Base-by-base conservation (phyloP, 2,888 invertebrate species). In the Prostheceraeus crozeri region DNA sequence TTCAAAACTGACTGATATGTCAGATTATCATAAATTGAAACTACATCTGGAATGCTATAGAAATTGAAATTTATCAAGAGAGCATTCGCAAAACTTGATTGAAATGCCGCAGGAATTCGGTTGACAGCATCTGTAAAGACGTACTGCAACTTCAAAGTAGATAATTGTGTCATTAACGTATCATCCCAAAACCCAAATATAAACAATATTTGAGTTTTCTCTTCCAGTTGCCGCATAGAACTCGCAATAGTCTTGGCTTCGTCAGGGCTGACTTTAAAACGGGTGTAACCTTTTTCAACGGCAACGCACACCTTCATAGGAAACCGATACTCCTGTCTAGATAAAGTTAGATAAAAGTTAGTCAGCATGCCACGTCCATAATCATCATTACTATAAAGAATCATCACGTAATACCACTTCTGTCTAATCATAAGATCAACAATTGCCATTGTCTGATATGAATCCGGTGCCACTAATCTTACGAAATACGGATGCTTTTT, bases 391-490 rank as follows among this genome's bases (percentile, higher is more conserved):
- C 25, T 36, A 23, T 30, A 55, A 19, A 55, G 6, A 11, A 55
- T 16, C 2, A 35, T 16, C 14, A 55, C 55, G 21, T 55, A 55
- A 36, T 33, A 19, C 55, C 55, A 55, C 16, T 46, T 46, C 19
- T 40, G 36, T 11, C 21, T 33, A 11, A 52, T 19, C 8, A 55
- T 30, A 3, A 55, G 4, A 23, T 55, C 55, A 4, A 46, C 55
- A 35, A 55, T 3, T 1, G 36, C 55, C 36, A 25, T 19, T 1
- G 30, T 14, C 33, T 55, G 55, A 52, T 52, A 55, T 3, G 55
- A 55, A 23, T 55, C 55, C 16, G 55, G 55, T 14, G 55, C 8
- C 1, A 55, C 55, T 6, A 55, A 25, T 19, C 48, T 23, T 14
- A 30, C 31, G 11, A 55, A 36, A n/a, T 53, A 45, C 6, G 55